Percentiles rank a stretch among this genome's conserved stretches.
phyloP scores from a whole-genome alignment of 2,888 invertebrate species.

The Balanococcus diminutus region DNA sequence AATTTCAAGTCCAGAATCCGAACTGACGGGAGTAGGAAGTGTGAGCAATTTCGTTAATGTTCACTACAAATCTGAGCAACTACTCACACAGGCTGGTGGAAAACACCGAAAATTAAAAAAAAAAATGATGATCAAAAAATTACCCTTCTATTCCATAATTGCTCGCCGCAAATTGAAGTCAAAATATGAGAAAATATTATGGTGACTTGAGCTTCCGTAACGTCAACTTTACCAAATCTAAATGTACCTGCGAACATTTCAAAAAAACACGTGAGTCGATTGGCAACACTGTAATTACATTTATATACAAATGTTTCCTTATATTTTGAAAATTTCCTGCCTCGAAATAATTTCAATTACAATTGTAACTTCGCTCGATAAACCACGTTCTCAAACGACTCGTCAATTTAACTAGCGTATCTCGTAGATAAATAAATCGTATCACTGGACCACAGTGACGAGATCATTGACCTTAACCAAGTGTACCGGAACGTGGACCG shows the following conservation, averaged over 20 bases:
- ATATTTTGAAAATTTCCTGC: neutral
- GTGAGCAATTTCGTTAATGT: too few species aligned
- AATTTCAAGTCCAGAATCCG: too few species aligned
- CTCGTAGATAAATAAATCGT: neutral
- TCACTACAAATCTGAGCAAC: too few species aligned
- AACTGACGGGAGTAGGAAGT: too few species aligned
- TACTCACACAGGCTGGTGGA: too few species aligned
- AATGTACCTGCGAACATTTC: constrained; percentile 69
- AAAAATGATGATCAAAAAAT: neutral
- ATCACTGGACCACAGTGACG: neutral
- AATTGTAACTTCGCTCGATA: neutral
- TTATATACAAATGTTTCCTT: neutral
- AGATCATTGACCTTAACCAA: neutral
- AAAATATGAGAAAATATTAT: constrained; percentile 87
- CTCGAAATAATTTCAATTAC: neutral
- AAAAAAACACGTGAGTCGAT: neutral
- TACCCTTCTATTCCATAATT: constrained; percentile 83
- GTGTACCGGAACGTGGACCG: neutral
- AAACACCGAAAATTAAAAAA: neutral
- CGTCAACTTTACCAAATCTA: constrained; percentile 90
- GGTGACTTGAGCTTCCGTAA: constrained; percentile 96
- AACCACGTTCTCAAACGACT: neutral
- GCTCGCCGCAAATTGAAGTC: constrained; percentile 84
- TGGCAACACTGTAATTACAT: neutral
- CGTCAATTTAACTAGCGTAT: neutral